phyloP scores from a whole-genome alignment of 2,888 invertebrate species.

The Drosophila pseudotakahashii region DNA sequence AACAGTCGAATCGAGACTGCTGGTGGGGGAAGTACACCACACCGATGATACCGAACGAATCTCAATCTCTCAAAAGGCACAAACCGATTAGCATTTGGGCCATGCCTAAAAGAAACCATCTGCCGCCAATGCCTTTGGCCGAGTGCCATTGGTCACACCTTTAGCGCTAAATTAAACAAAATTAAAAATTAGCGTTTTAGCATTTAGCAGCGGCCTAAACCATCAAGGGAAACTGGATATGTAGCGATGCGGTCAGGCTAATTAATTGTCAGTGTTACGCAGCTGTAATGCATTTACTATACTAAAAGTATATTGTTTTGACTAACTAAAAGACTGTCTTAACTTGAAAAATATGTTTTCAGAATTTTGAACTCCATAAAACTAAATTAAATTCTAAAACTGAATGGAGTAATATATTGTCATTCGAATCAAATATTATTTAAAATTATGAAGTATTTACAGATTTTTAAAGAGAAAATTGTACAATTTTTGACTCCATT shows the following conservation, averaged over 20 bases:
- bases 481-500: too few species aligned
- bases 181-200: slow-evolving; percentile 53
- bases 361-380: not conserved
- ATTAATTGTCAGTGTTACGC: slow-evolving; percentile 5
- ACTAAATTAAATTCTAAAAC: too few species aligned
- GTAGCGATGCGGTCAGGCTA: slow-evolving; percentile 6
- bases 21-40: slow-evolving; percentile 18
- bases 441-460: too few species aligned
- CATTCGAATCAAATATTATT: too few species aligned
- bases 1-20: slow-evolving; percentile 14
- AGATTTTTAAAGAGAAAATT: too few species aligned
- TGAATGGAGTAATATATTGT: too few species aligned
- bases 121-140: slow-evolving; percentile 84
- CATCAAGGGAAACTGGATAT: slow-evolving; percentile 17
- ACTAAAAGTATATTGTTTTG: not conserved
- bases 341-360: not conserved
- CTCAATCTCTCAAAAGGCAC: slow-evolving; percentile 30
- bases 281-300: slow-evolving; percentile 9
- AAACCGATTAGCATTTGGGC: slow-evolving; percentile 61
- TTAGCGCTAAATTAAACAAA: slow-evolving; percentile 81
- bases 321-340: not conserved
- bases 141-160: slow-evolving; percentile 82
- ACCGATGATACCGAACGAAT: slow-evolving; percentile 25
- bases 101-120: slow-evolving; percentile 84
- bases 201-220: slow-evolving; percentile 45